These are phyloP conservation scores for Cyclophora albipunctata DNA, from an alignment of 2,888 invertebrate species.

Conservation along the genomic window DNA sequence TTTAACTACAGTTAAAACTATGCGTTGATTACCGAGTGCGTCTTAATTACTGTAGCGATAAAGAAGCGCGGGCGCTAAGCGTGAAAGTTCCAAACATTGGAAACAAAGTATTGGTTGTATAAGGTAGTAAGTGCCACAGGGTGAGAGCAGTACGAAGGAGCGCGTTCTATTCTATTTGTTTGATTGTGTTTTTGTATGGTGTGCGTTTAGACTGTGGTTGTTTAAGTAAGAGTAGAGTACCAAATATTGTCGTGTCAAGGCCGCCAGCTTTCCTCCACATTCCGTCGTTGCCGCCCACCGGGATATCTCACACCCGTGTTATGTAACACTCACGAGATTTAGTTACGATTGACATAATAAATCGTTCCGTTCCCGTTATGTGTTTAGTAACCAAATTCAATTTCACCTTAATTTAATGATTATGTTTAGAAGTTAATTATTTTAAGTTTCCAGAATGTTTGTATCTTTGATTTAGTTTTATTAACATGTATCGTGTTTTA, in stretches of 20 bases:
- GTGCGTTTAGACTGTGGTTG: slow-evolving; percentile 36
- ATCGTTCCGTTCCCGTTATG: slow-evolving; percentile 30
- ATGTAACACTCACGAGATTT: slow-evolving; percentile 61
- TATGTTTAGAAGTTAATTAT: no score
- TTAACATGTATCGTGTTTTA: not conserved
- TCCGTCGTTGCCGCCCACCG: slow-evolving; percentile 69
- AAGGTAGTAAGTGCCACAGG: slow-evolving; percentile 39
- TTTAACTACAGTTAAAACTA: slow-evolving; percentile 4
- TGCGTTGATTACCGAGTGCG: slow-evolving; percentile 21
- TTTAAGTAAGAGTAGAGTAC: slow-evolving; percentile 55
- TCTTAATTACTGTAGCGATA: slow-evolving; percentile 57
- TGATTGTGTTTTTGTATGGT: slow-evolving; percentile 11
- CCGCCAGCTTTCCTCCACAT: slow-evolving; percentile 71
- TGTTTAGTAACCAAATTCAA: slow-evolving; percentile 3
- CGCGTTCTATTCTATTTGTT: slow-evolving; percentile 22
- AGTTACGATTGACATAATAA: slow-evolving; percentile 55
- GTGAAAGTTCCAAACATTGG: slow-evolving; percentile 45
- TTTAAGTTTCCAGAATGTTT: not conserved
- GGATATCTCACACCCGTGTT: slow-evolving; percentile 68
- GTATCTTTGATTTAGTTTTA: not conserved
- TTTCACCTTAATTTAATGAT: no score
- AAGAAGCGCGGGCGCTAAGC: slow-evolving; percentile 51
- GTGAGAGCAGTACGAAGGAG: slow-evolving; percentile 14
- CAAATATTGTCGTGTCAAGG: slow-evolving; percentile 72
- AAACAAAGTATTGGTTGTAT: slow-evolving; percentile 8